A percentile compares a stretch with the other conserved stretches of the same genome.
These are phyloP conservation scores for Orchesella cincta DNA, from an alignment of 1,140 invertebrate species.

Conservation along the genomic window DNA sequence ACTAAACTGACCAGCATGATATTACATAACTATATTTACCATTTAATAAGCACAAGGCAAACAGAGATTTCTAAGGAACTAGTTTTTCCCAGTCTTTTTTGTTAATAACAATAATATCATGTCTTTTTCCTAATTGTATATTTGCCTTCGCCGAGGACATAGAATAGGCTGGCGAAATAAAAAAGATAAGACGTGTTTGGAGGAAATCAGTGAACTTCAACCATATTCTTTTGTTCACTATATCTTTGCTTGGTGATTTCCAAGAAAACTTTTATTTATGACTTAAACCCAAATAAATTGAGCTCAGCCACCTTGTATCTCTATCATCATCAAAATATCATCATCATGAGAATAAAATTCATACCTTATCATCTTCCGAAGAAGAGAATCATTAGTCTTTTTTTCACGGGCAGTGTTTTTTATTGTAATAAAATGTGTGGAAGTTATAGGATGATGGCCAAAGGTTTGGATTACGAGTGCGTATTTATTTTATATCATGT, in stretches of 20 bases:
- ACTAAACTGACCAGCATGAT: too few species aligned
- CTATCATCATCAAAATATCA: background rate
- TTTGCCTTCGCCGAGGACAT: background rate
- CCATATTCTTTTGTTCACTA: too few species aligned
- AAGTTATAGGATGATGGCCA: too few species aligned
- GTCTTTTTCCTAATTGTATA: background rate
- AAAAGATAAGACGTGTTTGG: too few species aligned
- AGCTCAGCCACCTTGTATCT: background rate
- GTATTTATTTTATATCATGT: too few species aligned
- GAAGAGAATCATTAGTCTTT: background rate
- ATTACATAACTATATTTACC: background rate
- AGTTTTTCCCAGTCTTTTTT: background rate
- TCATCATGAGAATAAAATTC: background rate
- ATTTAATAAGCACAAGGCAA: background rate
- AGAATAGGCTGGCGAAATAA: background rate
- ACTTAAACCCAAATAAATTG: background rate
- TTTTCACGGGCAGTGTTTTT: too few species aligned
- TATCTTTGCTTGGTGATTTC: background rate
- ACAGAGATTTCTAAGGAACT: background rate
- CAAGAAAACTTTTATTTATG: conserved; percentile 16
- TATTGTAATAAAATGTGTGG: too few species aligned
- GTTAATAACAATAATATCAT: conserved; percentile 14
- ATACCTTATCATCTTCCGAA: background rate
- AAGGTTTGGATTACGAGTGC: too few species aligned
- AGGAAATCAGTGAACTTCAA: too few species aligned